Percentiles rank a stretch among this genome's conserved stretches.
Evolutionary conservation across 2,888 invertebrate genomes (phyloP).

Genomic region (Parascotia fuliginaria): DNA sequence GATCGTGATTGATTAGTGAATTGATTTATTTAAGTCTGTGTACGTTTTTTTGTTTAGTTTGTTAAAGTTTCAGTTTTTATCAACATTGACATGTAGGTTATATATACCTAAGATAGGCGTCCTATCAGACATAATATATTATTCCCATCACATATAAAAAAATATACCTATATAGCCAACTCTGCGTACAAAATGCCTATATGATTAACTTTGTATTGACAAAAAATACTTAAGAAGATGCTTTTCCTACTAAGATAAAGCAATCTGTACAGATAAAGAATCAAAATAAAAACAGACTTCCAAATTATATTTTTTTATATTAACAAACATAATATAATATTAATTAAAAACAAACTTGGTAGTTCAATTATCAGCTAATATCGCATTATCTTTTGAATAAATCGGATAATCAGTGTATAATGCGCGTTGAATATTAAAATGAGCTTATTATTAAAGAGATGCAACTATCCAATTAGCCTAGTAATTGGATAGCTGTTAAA

Average conservation of each 20-base stretch:
- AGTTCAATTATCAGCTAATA: conserved; percentile 47
- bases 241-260: no score
- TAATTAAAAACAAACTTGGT: conserved; percentile 55
- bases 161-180: no score
- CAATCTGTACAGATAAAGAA: no score
- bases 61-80: not conserved
- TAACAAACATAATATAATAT: conserved; percentile 18
- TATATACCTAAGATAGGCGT: no score
- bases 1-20: not conserved
- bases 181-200: no score
- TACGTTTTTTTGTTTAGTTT: not conserved
- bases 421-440: conserved; percentile 49
- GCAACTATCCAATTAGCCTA: conserved; percentile 27
- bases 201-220: no score
- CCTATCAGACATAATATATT: no score
- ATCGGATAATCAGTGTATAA: conserved; percentile 54
- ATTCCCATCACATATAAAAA: no score
- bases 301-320: no score
- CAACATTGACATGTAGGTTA: no score
- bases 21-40: not conserved
- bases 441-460: conserved; percentile 42
- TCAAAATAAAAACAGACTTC: no score
- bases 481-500: conserved; percentile 14
- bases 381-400: conserved; percentile 53
- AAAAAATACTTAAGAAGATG: no score